Evolutionary conservation across 1,140 invertebrate species (phyloP), one percentile per base, ranked within the genome.

Genomic region (Drosophila sproati): DNA sequence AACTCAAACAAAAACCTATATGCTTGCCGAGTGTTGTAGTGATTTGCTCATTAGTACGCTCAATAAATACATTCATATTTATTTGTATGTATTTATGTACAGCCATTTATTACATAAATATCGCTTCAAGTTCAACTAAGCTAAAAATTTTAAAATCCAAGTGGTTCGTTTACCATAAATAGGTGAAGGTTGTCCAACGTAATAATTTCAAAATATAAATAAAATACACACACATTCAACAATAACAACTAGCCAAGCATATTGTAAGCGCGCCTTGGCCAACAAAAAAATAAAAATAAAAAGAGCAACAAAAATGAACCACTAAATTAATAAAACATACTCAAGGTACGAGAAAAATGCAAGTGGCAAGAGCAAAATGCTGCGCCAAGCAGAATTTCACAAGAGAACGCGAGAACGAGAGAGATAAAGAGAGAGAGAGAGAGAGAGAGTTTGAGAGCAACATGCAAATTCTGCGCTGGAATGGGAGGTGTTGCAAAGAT

Each of bases 141-240:
- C 12, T 34, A 20, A 28, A 52, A 28, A 52, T 43, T 68, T 77
- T 34, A 45, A 5, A 60, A 32, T 48, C 8, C 48, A 45, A 66
- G n/a, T 77, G 54, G 45, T 73, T 68, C 48, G 59, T 41, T 69
- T 50, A 28, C n/a, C 73, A 10, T 56, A 88, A 82, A 85, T 89
- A 56, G 85, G 85, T 89, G 78, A 90, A 89, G 86, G 85, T 85
- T 89, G 76, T 55, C 43, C 80, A 56, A 83, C 83, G 80, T 83
- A 80, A 89, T 82, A 82, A 47, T 59, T 37, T 77, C 67, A 64
- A 71, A 83, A 82, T 87, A 82, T 8, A 78, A 86, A 20, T 20
- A 20, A 20, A 20, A 20, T 20, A 20, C 20, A 20, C 20, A 20
- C 56, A 82, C 78, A 73, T 68, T 70, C 43, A 61, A 69, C 66